Conservation (phyloP, 2,113 vertebrate genomes). For the Antennarius striatus region DNA sequence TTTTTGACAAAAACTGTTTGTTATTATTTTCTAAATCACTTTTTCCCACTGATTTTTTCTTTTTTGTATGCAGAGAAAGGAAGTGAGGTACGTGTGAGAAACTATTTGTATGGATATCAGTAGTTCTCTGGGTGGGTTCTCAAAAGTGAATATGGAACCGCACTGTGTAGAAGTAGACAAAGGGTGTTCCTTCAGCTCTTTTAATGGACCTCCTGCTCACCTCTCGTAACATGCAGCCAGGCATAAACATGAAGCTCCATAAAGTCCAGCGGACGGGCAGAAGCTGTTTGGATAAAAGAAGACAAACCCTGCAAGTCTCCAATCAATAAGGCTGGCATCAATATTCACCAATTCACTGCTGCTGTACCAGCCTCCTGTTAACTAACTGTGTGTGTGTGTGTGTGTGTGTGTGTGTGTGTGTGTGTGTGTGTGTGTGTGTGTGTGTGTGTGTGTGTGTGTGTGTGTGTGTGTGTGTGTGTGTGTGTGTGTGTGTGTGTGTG, state of each 20-base stretch:
- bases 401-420: conserved; percentile 24
- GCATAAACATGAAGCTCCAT: conserved; percentile 49
- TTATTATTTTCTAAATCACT: no score
- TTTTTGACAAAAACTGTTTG: no score
- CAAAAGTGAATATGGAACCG: conserved; percentile 31
- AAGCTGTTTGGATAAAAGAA: conserved; percentile 59
- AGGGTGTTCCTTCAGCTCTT: conserved; percentile 40
- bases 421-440: conserved; percentile 18
- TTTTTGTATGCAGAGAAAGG: no score
- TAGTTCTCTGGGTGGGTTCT: no score
- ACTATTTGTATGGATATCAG: no score
- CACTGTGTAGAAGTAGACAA: conserved; percentile 17
- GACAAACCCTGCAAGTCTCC: conserved; percentile 67
- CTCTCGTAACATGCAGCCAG: conserved; percentile 65
- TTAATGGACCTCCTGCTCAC: conserved; percentile 57
- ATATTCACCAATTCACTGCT: conserved; percentile 65
- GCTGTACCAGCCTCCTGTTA: conserved; percentile 52
- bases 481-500: conserved; percentile 25
- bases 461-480: conserved; percentile 18
- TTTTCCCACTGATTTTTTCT: no score
- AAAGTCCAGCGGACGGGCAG: conserved; percentile 62
- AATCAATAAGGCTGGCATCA: conserved; percentile 71
- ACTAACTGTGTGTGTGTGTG: conserved; percentile 45
- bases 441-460: conserved; percentile 14
- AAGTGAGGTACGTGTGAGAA: no score